phyloP scores from a whole-genome alignment of 2,888 invertebrate species.

The Lypha dubia region DNA sequence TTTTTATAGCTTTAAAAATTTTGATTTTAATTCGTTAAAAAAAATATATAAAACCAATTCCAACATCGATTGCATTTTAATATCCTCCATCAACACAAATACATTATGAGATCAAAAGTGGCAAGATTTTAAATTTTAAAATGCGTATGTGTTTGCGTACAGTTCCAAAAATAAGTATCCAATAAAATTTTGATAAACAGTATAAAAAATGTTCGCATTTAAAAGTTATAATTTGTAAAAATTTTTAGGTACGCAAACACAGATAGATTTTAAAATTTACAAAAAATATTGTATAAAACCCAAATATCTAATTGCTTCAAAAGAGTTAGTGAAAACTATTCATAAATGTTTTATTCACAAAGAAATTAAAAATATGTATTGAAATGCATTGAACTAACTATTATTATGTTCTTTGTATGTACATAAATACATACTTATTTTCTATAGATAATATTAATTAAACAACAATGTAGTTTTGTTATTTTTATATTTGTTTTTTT shows the following conservation, averaged over 20 bases:
- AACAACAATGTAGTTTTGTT: conserved; percentile 25
- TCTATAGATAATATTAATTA: conserved; percentile 30
- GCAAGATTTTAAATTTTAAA: background rate
- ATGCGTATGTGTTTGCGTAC: background rate
- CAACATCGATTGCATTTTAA: conserved; percentile 2
- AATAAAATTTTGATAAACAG: too few relatives aligned
- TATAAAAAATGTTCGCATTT: too few relatives aligned
- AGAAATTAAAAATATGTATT: background rate
- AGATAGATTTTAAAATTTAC: background rate
- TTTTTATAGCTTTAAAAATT: conserved; percentile 63
- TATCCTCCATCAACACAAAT: background rate
- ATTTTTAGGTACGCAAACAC: too few relatives aligned
- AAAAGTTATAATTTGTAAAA: too few relatives aligned
- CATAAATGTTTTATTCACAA: background rate
- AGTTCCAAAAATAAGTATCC: too few relatives aligned
- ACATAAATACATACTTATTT: conserved; percentile 20
- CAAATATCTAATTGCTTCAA: background rate
- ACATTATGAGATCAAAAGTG: background rate
- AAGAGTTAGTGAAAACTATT: background rate
- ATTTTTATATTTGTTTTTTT: conserved; percentile 12
- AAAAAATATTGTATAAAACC: background rate
- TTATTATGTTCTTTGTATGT: background rate
- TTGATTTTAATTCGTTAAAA: conserved; percentile 29
- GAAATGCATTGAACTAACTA: background rate
- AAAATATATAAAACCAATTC: conserved; percentile 20